Evolutionary conservation across 2,888 invertebrate genomes (phyloP), one percentile per base, ranked within the genome.

Genomic region (Esperia sulphurella): DNA sequence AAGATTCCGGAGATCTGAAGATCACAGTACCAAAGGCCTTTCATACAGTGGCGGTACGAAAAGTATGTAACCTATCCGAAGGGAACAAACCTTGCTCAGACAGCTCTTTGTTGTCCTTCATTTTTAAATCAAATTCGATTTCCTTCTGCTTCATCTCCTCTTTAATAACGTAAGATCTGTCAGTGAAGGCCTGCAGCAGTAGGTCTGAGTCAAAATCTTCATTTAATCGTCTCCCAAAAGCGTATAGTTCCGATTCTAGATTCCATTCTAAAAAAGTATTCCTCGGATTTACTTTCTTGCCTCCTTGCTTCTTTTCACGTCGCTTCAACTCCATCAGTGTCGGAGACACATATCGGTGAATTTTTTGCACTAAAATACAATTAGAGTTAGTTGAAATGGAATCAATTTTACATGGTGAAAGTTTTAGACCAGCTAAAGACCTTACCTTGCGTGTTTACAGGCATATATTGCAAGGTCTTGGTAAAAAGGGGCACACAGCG

Each of bases 261-360:
- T 97, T 98, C 98, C 98, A 97, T 67, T 95, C 95, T n/a, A 94
- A 60, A 68, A 90, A 95, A 8, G 91, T 89, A 28, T 92, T 94
- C 54, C 96, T 61, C 57, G 90, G 63, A 58, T 77, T 59, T 45
- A 51, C 63, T 63, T 70, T 84, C 64, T 93, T 92, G 7, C 91
- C 91, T 0, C 92, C 94, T 21, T 91, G 65, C 71, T 88, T 92
- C 2, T 91, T 70, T 65, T 91, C 91, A 5, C 94, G 90, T 8
- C 65, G 81, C 46, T 92, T 91, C 9, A 96, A 69, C 65, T 91
- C 92, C 64, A 77, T 89, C 55, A 95, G 76, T 6, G 93, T 94
- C 29, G 96, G 95, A 2, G 92, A 81, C 1, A 95, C 91, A 92
- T 93, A 95, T 74, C 95, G 83, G 54, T 92, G 80, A 37, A 88